Base-by-base conservation (phyloP, 2,797 vertebrate genomes). In the Chlorospingus semifuscus region DNA sequence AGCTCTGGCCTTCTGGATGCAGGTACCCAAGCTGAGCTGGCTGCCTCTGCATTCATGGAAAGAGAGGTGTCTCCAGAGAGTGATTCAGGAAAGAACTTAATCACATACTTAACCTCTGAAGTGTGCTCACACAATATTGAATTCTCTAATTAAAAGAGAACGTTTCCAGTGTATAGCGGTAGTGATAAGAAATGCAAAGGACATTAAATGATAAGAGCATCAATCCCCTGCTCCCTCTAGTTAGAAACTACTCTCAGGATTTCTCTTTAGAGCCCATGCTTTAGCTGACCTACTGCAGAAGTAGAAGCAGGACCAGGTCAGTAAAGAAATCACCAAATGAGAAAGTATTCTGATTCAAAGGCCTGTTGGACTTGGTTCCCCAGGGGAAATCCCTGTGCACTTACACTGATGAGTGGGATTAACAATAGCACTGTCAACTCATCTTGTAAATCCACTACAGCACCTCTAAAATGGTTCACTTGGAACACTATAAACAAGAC, bases 21-120 rank as follows among this genome's bases (percentile, higher is more conserved):
- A 29, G 53, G 32, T 76, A 52, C 11, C 9, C 29, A 37, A 32
- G 21, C 36, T 60, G 29, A 88, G 23, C 8, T 34, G 2, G 7
- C 34, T 75, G 52, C 23, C 37, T 77, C 53, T 60, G 20, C 18
- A 12, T 21, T 64, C 46, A 39, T 1, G 29, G 60, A 47, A 56
- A 59, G 44, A 77, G 37, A 64, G 17, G 4, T 71, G 49, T 86
- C 93, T 83, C 61, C 69, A 65, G 90, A 36, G 71, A 50, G 34
- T 6, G 32, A 60, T 84, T 83, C 36, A 57, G 46, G 44, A 77
- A 95, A 93, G 63, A 64, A 60, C 70, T 95, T 92, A n/a, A 47
- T 75, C 42, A 44, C 49, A 47, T 26, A 69, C 85, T 93, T 90
- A 93, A 91, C 80, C 77, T 95, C 87, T 93, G 74, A 83, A 91